These are phyloP conservation scores for Hermatobates lingyangjiaoensis DNA, from an alignment of 1,140 invertebrate genomes.

Conservation along the genomic window DNA sequence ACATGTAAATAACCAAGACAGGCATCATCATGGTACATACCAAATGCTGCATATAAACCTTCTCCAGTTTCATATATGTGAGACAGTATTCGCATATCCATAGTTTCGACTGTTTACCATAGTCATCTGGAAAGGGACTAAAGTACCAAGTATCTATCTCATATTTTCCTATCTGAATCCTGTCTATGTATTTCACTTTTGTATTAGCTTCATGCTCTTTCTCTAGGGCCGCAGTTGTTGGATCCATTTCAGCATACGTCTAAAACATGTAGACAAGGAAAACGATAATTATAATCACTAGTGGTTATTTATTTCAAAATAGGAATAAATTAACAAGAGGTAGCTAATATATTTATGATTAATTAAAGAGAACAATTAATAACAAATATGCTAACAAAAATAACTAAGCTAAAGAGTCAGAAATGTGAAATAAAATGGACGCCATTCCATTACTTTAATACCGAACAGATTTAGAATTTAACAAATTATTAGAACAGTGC, in stretches of 20 bases:
- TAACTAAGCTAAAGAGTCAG: too few relatives aligned
- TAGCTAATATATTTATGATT: too few relatives aligned
- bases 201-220: constrained; percentile 96
- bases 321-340: too few relatives aligned
- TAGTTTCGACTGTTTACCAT: constrained; percentile 81
- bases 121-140: constrained; percentile 93
- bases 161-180: constrained; percentile 86
- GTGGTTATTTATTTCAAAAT: too few relatives aligned
- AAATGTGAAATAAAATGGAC: too few relatives aligned
- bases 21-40: constrained; percentile 24
- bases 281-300: too few relatives aligned
- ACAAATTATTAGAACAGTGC: too few relatives aligned
- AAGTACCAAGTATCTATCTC: constrained; percentile 99
- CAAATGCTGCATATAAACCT: constrained; percentile 70
- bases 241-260: constrained; percentile 22
- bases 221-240: constrained; percentile 83
- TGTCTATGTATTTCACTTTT: constrained; percentile 96
- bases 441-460: too few relatives aligned
- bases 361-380: too few relatives aligned
- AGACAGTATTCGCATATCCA: constrained; percentile 97
- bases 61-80: constrained; percentile 88
- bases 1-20: not conserved
- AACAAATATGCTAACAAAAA: too few relatives aligned
- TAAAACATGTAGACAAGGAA: constrained; percentile 13
- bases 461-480: too few relatives aligned